phyloP scores from a whole-genome alignment of 2,888 invertebrate species.

The Salticus scenicus region DNA sequence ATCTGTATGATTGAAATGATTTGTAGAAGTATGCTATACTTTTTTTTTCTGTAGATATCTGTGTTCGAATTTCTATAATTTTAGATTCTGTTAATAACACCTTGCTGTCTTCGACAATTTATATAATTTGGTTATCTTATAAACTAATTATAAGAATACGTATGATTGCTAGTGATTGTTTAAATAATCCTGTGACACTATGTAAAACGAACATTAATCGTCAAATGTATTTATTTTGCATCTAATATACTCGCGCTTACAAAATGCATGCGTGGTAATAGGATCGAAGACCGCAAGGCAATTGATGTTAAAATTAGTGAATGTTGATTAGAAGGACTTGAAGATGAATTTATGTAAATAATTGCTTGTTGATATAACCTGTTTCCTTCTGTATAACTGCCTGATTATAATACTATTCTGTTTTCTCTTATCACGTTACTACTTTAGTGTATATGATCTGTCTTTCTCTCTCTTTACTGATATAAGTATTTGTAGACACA shows the following conservation, averaged over 20 bases:
- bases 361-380: constrained; percentile 50
- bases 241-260: no score
- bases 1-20: constrained; percentile 35
- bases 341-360: constrained; percentile 21
- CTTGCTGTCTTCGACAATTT: constrained; percentile 36
- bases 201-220: no score
- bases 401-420: constrained; percentile 43
- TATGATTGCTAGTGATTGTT: no score
- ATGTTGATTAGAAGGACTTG: constrained; percentile 42
- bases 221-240: no score
- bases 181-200: no score
- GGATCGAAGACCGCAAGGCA: no score
- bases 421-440: constrained; percentile 44
- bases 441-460: constrained; percentile 41
- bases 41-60: constrained; percentile 54
- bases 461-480: constrained; percentile 23
- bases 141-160: no score
- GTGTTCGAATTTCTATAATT: constrained; percentile 39
- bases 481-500: background rate
- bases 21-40: constrained; percentile 54
- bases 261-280: no score
- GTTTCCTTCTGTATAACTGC: constrained; percentile 30
- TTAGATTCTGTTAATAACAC: constrained; percentile 30
- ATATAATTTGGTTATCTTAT: no score
- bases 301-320: constrained; percentile 60